phyloP scores from a whole-genome alignment of 2,888 invertebrate genomes.

The Thecocarcelia acutangulata region DNA sequence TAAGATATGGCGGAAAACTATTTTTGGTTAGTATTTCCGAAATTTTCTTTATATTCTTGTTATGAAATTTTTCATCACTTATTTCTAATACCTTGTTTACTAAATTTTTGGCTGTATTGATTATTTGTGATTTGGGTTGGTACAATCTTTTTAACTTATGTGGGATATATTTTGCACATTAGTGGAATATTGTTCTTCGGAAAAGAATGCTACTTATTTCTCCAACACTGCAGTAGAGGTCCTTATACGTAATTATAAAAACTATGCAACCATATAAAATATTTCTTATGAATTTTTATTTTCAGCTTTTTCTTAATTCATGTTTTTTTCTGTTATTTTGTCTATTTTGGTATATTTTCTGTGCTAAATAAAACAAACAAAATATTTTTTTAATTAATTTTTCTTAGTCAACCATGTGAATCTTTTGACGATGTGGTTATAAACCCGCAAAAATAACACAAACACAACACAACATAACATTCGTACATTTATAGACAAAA shows the following conservation, averaged over 20 bases:
- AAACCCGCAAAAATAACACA: conserved; percentile 48
- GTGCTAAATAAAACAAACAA: conserved; percentile 49
- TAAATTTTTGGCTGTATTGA: no score
- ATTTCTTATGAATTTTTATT: conserved; percentile 22
- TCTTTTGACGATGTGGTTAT: conserved; percentile 63
- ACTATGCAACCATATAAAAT: conserved; percentile 42
- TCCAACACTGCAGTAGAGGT: not conserved
- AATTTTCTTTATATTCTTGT: no score
- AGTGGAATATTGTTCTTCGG: no score
- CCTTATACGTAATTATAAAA: conserved; percentile 20
- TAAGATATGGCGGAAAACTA: no score
- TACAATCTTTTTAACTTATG: no score
- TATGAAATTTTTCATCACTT: no score
- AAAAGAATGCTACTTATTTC: no score
- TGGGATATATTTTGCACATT: no score
- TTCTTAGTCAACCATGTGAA: conserved; percentile 60
- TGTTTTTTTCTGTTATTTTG: not conserved
- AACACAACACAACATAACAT: conserved; percentile 16
- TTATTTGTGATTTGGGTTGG: no score
- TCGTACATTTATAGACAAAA: not conserved
- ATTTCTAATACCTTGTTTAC: no score
- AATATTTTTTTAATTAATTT: conserved; percentile 66
- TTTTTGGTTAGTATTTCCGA: no score
- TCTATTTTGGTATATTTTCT: not conserved
- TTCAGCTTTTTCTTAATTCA: not conserved